Evolutionary conservation across 2,888 invertebrate genomes (phyloP), one percentile per base, ranked within the genome.

Genomic region (Leptopilina drosophilae): DNA sequence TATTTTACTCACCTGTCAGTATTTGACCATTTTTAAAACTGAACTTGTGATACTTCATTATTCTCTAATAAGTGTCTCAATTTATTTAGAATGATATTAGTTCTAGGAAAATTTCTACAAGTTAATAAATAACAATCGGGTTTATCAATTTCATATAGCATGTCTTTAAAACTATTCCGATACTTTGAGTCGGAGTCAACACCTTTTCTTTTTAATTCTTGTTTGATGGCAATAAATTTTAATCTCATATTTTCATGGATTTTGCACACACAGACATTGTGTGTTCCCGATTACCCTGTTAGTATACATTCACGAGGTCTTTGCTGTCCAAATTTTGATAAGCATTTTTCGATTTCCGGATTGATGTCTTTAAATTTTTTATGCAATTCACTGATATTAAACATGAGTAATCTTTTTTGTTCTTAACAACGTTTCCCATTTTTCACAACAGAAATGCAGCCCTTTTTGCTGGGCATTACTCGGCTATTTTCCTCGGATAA

Each of bases 401-500:
- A 73, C 4, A 73, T 33, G 4, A 75, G 15, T 26, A 80, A 78
- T 77, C 80, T 67, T 53, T 76, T 56, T 64, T 8, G n/a, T 42
- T 5, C 8, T 42, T 62, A 53, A 42, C 26, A 26, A 26, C 79
- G 79, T 66, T 76, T 69, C 6, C 81, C 78, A 79, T 81, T 64
- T 76, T 62, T 66, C 1, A 76, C 69, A 59, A 82, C 78, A 11
- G 80, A 82, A 15, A 76, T 77, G 65, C 67, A 80, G 66, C 80
- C 78, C 14, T 80, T 82, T 20, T 65, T 76, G 59, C 81, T 80
- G 12, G 78, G 80, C 80, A 79, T 59, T n/a, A n/a, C 6, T n/a
- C n/a, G 14, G 15, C 59, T 59, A n/a, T 59, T 59, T 59, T 59
- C 59, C 78, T 81, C 78, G 1, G 77, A 78, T 5, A 80, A 49